Percentiles rank a stretch among this genome's conserved stretches.
Evolutionary conservation across 2,113 vertebrate genomes (phyloP).

Genomic region (Trochalopteron elliotii): DNA sequence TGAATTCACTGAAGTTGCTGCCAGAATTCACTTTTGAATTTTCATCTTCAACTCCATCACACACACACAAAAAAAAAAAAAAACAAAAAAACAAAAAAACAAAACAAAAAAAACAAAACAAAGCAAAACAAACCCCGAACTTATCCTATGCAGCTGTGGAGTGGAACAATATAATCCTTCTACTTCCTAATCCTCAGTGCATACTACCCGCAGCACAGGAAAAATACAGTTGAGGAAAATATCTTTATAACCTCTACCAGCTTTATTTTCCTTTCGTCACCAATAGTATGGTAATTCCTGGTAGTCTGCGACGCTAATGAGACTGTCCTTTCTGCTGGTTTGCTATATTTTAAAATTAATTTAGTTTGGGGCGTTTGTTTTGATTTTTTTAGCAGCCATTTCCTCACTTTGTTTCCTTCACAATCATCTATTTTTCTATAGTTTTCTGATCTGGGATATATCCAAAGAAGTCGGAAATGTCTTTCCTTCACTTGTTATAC

Average conservation of each 20-base stretch:
- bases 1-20: not conserved
- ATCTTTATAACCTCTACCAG: not conserved
- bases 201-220: not conserved
- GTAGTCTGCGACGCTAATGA: not conserved
- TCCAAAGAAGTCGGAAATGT: not conserved
- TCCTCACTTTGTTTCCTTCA: not conserved
- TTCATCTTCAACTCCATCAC: not conserved
- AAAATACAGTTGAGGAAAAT: not conserved
- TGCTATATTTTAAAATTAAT: not conserved
- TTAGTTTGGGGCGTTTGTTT: not conserved
- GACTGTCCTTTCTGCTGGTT: not conserved
- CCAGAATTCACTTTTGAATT: not conserved
- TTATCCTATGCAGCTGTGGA: not conserved
- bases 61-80: no score
- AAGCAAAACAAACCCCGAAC: not conserved
- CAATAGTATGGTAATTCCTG: not conserved
- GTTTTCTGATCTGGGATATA: not conserved
- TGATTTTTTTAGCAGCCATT: not conserved
- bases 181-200: not conserved
- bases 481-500: not conserved
- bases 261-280: not conserved
- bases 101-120: no score
- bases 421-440: not conserved
- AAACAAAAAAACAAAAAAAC: no score
- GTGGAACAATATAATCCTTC: not conserved